A percentile compares a stretch with the other conserved stretches of the same genome.
phyloP scores from a whole-genome alignment of 2,888 invertebrate species.

The Coelogynopora nodosa region DNA sequence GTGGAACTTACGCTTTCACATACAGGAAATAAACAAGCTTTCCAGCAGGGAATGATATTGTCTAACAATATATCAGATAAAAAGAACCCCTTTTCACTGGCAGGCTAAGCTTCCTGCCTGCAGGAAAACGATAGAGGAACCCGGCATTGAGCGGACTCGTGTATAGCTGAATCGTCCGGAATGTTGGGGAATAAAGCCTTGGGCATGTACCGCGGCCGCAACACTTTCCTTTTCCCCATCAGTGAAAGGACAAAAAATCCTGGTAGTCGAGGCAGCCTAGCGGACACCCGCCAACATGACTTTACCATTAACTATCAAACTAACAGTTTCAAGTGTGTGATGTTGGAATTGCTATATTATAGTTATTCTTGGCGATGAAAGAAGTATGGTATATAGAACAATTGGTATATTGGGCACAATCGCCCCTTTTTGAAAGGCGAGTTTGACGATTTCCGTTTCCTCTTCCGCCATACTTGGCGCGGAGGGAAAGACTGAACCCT shows the following conservation, averaged over 20 bases:
- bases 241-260: not conserved
- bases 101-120: not conserved
- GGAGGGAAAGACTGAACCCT: not conserved
- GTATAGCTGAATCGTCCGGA: not conserved
- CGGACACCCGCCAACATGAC: not conserved
- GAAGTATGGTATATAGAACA: too few species aligned
- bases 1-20: not conserved
- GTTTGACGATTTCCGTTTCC: not conserved
- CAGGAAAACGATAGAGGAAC: not conserved
- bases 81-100: not conserved
- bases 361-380: too few species aligned
- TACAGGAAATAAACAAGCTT: not conserved
- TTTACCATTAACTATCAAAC: not conserved
- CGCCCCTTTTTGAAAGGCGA: too few species aligned
- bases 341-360: too few species aligned
- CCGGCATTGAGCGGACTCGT: not conserved
- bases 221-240: not conserved
- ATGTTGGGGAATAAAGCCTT: not conserved
- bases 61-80: not conserved
- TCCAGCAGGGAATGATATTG: not conserved
- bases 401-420: too few species aligned
- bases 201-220: not conserved
- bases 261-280: not conserved
- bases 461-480: not conserved
- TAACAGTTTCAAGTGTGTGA: too few species aligned